Conservation (phyloP, 2,888 invertebrate genomes). For the Nemurella pictetii region DNA sequence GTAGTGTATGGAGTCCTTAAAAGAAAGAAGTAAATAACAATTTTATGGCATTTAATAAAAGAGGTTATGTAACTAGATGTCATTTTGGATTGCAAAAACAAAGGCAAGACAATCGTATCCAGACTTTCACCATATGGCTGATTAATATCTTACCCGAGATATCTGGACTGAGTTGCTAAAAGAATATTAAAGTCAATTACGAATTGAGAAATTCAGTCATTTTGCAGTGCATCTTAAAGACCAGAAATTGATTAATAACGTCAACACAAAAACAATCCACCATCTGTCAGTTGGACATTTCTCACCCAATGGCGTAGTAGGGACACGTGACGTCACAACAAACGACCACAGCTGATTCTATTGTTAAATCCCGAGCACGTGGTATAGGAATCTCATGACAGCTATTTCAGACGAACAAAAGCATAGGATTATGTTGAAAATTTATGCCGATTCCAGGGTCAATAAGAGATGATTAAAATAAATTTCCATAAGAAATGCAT, state of each 20-base stretch:
- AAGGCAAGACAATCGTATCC: background rate
- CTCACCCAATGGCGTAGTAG: background rate
- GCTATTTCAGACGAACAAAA: too few species aligned
- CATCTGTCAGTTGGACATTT: background rate
- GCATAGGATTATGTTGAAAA: too few species aligned
- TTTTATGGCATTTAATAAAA: too few species aligned
- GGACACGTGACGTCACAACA: background rate
- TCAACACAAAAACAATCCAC: background rate
- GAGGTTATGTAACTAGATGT: background rate
- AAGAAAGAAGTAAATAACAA: too few species aligned
- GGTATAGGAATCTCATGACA: too few species aligned
- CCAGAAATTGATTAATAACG: too few species aligned
- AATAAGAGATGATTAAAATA: too few species aligned
- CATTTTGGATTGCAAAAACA: background rate
- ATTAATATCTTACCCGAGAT: background rate
- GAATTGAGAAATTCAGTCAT: background rate
- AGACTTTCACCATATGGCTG: background rate
- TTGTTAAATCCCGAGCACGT: background rate
- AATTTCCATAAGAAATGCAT: too few species aligned
- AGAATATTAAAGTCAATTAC: background rate
- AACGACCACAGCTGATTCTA: background rate
- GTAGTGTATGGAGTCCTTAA: background rate
- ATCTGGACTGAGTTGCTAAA: background rate
- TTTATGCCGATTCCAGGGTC: too few species aligned
- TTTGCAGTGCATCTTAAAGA: background rate